Base-by-base conservation (phyloP, 2,797 vertebrate species). In the Limosa lapponica region DNA sequence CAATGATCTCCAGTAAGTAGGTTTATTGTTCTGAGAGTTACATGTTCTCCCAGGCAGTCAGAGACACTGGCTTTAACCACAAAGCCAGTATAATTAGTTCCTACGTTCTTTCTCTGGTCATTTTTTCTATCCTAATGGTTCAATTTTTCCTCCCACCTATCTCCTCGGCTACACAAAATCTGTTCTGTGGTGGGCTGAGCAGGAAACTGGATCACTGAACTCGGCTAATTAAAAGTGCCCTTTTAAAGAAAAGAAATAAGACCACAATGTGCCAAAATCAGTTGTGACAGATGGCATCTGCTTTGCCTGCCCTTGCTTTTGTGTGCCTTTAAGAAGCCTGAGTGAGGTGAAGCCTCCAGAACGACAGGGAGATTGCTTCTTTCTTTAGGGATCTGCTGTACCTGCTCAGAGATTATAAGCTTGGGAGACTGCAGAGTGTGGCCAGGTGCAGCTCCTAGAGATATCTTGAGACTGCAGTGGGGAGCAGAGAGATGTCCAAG, bases 211-310 rank as follows among this genome's bases (percentile, higher is more conserved):
- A 80, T 71, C 16, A 49, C 20, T 67, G 78, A 89, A 67, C 67
- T 93, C 37, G 0, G 1, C 16, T 94, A 71, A 83, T 69, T 95
- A 69, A 71, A 91, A 78, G 3, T 61, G 64, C 3, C 59, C 18
- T 71, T 93, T 66, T 8, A 59, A 73, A 82, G 15, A 7, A 48
- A 48, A 30, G 48, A 51, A 39, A 28, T 1, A 57, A 86, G 3
- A 22, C 6, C 2, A 1, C 11, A 41, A 18, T 20, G 30, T 91
- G 72, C 55, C 79, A 72, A 74, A 79, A 90, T 75, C 54, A 41
- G n/a, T 69, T 88, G 80, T 79, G 94, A 95, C 77, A 90, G 93
- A 57, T 58, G 57, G 51, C 80, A 84, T 95, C 84, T 94, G 82
- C 78, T 71, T 78, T 91, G 46, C n/a, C 54, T 94, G 73, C 46